phyloP scores from a whole-genome alignment of 2,888 invertebrate genomes.

The Pristionchus mayeri region DNA sequence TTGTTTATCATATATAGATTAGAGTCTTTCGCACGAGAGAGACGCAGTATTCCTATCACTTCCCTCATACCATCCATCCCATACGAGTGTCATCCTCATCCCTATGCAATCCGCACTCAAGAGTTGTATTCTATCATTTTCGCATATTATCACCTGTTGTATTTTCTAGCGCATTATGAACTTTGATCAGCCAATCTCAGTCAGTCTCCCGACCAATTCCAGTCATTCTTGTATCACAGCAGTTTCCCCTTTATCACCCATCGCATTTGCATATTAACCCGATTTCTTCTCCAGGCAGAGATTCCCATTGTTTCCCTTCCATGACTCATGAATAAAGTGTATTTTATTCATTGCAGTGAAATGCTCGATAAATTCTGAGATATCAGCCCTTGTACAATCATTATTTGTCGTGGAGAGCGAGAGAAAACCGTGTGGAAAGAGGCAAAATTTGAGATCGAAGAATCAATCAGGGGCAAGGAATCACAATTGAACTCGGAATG shows the following conservation, averaged over 20 bases:
- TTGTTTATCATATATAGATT: slow-evolving; percentile 16
- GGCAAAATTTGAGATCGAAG: too few relatives aligned
- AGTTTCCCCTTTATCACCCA: not conserved
- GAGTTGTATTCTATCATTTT: not conserved
- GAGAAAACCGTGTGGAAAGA: not conserved
- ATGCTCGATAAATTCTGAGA: not conserved
- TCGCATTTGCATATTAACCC: slow-evolving; percentile 22
- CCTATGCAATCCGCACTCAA: slow-evolving; percentile 22
- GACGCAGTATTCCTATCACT: not conserved
- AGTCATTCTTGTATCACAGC: slow-evolving; percentile 5
- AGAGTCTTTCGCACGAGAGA: slow-evolving; percentile 7
- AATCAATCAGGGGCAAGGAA: not conserved
- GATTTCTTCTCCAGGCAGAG: slow-evolving; percentile 36
- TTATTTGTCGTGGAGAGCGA: not conserved
- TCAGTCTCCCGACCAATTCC: slow-evolving; percentile 19
- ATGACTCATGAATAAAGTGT: slow-evolving; percentile 22
- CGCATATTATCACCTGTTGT: not conserved
- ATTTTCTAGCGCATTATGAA: not conserved
- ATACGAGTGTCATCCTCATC: slow-evolving; percentile 32
- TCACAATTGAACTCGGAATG: slow-evolving; percentile 10
- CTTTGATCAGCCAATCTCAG: slow-evolving; percentile 16
- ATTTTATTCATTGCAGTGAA: not conserved
- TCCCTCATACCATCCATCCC: slow-evolving; percentile 15
- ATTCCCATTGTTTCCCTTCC: not conserved
- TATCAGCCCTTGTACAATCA: not conserved